Conservation (phyloP, 2,113 vertebrate species). For the Cyprinodon variegatus region DNA sequence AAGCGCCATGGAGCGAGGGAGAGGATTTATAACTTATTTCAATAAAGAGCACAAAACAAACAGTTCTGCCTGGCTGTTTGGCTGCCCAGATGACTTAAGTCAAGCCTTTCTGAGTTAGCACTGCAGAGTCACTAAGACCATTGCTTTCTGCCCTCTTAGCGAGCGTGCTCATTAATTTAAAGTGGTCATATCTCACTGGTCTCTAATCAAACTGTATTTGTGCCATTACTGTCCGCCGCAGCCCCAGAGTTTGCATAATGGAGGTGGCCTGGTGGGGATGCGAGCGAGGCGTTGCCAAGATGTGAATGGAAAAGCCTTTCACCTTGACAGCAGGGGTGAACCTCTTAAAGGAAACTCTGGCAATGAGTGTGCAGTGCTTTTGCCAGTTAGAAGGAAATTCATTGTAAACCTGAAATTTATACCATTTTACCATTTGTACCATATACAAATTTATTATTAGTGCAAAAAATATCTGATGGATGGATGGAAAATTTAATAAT, state of each 20-base stretch:
- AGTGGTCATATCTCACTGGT: conserved; percentile 74
- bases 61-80: conserved; percentile 49
- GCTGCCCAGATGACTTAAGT: conserved; percentile 40
- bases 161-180: conserved; percentile 74
- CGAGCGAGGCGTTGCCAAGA: conserved; percentile 63
- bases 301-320: conserved; percentile 65
- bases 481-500: too few species aligned
- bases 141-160: conserved; percentile 42
- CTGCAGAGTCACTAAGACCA: conserved; percentile 53
- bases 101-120: conserved; percentile 65
- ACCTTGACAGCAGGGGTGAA: conserved; percentile 59
- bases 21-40: conserved; percentile 70
- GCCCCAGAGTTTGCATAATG: conserved; percentile 55
- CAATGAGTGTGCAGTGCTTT: conserved; percentile 12
- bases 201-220: conserved; percentile 72
- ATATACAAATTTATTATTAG: too few species aligned
- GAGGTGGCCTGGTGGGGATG: conserved; percentile 51
- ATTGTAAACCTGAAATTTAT: conserved; percentile 6
- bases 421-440: neutral
- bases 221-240: conserved; percentile 58
- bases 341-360: conserved; percentile 31
- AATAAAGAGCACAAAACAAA: conserved; percentile 75
- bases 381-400: conserved; percentile 20
- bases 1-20: conserved; percentile 29
- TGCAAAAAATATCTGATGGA: too few species aligned